Conservation (phyloP, 2,113 vertebrate species). For the Crocuta crocuta region DNA sequence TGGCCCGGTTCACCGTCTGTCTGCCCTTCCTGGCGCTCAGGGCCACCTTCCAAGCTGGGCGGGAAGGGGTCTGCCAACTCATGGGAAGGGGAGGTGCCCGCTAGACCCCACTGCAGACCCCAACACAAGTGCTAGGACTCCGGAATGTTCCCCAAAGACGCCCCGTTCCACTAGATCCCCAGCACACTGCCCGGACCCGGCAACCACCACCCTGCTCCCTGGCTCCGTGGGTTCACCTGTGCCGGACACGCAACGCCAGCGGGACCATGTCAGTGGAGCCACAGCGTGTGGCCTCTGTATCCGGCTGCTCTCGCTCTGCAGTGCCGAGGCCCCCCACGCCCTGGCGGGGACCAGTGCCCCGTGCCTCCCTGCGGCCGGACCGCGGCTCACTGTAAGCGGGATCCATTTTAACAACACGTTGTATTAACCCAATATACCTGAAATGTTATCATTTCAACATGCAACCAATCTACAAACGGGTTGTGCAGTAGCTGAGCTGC, state of each 20-base stretch:
- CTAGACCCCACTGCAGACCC: neutral
- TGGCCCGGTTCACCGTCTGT: too few species aligned
- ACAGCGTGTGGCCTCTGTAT: accelerated
- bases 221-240: neutral
- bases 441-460: neutral
- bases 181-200: neutral
- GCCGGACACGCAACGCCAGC: accelerated
- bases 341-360: accelerated
- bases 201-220: neutral
- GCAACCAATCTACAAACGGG: too few species aligned
- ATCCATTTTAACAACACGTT: neutral
- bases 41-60: neutral
- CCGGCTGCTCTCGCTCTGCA: neutral
- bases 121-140: too few species aligned
- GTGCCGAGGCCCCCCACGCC: accelerated
- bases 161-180: accelerated
- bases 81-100: accelerated
- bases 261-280: too few species aligned
- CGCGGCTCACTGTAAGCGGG: too few species aligned
- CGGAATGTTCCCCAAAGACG: neutral
- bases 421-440: neutral
- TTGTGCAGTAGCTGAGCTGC: neutral
- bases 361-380: neutral
- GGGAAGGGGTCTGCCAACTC: neutral
- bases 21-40: accelerated